Base-by-base conservation (phyloP, 2,888 invertebrate genomes). In the Microplitis deprimator region DNA sequence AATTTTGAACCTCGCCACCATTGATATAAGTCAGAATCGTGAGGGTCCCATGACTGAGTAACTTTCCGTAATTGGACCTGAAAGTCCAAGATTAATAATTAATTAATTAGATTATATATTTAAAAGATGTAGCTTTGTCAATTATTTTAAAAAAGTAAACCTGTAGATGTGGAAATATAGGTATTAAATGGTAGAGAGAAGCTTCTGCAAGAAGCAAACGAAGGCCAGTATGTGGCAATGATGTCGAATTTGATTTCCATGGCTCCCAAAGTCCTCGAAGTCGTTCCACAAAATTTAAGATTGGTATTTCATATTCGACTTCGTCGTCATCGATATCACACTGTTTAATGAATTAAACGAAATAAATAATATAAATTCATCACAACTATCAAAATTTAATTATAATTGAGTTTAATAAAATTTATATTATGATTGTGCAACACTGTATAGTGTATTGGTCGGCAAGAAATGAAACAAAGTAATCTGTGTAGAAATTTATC, bases 251-350 rank as follows among this genome's bases (percentile, higher is more conserved):
- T 4, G 91, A 90, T 86, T 92, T 92, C 82, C 91, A 91, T 59
- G 92, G 90, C 84, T 93, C 93, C 94, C 94, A 94, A 40, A 94
- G 89, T n/a, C 94, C 94, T 41, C 92, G 92, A 29, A 94, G 87
- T 5, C 93, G 92, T 87, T 94, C 94, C 5, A 93, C 92, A 80
- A 93, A 91, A 86, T 93, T 93, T 85, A 94, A 93, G 83, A 94
- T 93, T 0, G 95, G 95, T 85, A 95, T 94, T 89, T 95, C 95
- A 87, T 93, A 95, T 84, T 95, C 94, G 13, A 93, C 90, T 84
- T 95, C 94, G 50, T 89, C 89, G 2, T 93, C 94, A 77, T 94
- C 94, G 50, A 93, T 92, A 83, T 94, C 94, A 87, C 93, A 94
- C 91, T 93, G 89, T 76, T 89, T 89, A 79, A 76, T 71, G 76